Conservation (phyloP, 2,888 invertebrate genomes). For the Baccha elongata region DNA sequence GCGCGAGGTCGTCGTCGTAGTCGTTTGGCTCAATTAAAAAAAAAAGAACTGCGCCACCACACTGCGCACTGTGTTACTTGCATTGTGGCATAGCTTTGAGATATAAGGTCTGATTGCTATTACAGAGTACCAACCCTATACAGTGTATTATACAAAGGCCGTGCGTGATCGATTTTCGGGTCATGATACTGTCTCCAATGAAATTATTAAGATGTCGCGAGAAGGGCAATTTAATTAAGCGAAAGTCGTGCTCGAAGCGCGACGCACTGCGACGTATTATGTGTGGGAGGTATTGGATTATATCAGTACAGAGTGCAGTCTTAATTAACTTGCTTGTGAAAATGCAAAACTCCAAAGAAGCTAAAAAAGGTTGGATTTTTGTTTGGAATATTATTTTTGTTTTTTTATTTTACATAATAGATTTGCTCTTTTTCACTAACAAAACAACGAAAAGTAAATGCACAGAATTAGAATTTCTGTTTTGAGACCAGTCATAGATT, state of each 20-base stretch:
- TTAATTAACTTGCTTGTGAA: conserved; percentile 49
- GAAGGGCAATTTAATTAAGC: conserved; percentile 71
- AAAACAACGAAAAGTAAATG: too few species aligned
- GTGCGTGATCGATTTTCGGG: conserved; percentile 71
- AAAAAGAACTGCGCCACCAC: conserved; percentile 10
- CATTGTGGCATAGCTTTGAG: background rate
- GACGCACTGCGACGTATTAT: conserved; percentile 46
- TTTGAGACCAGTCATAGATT: too few species aligned
- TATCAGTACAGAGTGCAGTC: conserved; percentile 58
- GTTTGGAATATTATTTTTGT: too few species aligned
- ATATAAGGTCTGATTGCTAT: conserved; percentile 21
- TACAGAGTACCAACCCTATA: background rate
- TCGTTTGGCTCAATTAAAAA: conserved; percentile 72
- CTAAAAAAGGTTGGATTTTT: too few species aligned
- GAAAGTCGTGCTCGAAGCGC: conserved; percentile 69
- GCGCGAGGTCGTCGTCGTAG: conserved; percentile 50
- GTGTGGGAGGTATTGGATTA: conserved; percentile 59
- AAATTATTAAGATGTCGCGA: conserved; percentile 65
- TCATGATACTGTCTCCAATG: conserved; percentile 59
- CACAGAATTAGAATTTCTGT: too few species aligned
- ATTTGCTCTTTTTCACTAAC: too few species aligned
- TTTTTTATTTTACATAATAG: too few species aligned
- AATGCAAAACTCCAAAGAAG: background rate
- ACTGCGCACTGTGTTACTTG: background rate
- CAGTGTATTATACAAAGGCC: background rate